Evolutionary conservation across 2,888 invertebrate genomes (phyloP).

Genomic region (Galerucella calmariensis): DNA sequence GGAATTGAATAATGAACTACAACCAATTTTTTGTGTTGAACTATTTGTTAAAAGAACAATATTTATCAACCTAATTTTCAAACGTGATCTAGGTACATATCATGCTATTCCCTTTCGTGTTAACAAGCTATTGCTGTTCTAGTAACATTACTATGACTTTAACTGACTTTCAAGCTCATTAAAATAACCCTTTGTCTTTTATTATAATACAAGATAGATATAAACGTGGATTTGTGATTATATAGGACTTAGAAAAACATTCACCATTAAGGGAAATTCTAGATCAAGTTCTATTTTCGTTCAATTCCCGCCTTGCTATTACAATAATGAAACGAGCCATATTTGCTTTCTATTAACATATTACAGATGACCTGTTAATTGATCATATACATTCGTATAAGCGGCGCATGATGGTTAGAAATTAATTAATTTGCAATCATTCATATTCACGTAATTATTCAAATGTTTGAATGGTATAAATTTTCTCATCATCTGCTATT

Average conservation of each 20-base stretch:
- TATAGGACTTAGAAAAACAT: conserved; percentile 2
- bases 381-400: neutral
- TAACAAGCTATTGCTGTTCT: too few species aligned
- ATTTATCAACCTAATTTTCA: too few species aligned
- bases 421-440: neutral
- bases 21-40: too few species aligned
- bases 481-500: too few species aligned
- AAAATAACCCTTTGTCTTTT: neutral
- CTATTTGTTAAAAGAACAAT: too few species aligned
- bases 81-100: too few species aligned
- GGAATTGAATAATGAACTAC: too few species aligned
- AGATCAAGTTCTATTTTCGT: conserved; percentile 13
- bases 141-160: too few species aligned
- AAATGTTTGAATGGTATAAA: too few species aligned
- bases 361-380: conserved; percentile 18
- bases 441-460: too few species aligned
- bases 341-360: conserved; percentile 20
- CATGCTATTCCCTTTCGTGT: too few species aligned
- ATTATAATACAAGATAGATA: neutral
- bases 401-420: neutral
- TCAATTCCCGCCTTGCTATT: conserved; percentile 7
- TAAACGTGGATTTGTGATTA: neutral
- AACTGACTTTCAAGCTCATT: neutral
- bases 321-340: neutral
- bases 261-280: neutral